Evolutionary conservation across 2,113 vertebrate genomes (phyloP), one percentile per base, ranked within the genome.

Genomic region (Fregetta grallaria): DNA sequence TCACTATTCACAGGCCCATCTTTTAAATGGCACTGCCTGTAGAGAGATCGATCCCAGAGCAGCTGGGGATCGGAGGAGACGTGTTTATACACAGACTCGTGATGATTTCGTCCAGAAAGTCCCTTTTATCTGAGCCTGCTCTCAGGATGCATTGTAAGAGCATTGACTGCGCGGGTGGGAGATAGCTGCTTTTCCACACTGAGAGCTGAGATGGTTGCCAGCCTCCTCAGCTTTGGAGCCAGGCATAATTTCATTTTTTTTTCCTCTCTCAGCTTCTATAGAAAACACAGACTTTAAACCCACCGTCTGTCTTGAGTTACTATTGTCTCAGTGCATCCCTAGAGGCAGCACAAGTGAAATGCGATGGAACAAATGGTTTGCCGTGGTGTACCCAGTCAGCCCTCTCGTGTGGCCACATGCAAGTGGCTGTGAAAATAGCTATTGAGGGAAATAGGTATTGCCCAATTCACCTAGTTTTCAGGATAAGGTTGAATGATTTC

Each of bases 61-160:
- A 32, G 27, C 3, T 22, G 2, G 15, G 19, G 15, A 22, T 34
- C 3, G 1, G 22, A 82, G 26, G 15, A 42, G 17, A 50, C 0
- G 1, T 61, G 42, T 91, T 88, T 85, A 21, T 53, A 78, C 27
- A 49, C 36, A 96, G 78, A 72, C 27, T 44, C 76, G 65, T 71
- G n/a, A 38, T 26, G 27, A 72, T 75, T 88, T 89, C 15, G 22
- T 61, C 62, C 73, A 83, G 67, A 79, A 75, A 91, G 42, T 12
- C 27, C 42, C 72, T 65, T 74, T 88, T 58, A 59, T 86, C 75
- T 86, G 45, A 58, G 30, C n/a, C 47, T 56, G 52, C 25, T 87
- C 6, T 3, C 34, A 67, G 70, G 70, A 66, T n/a, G 50, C 38
- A 7, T 6, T 53, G 17, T 29, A 58, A 65, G 67, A 65, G 26